Conservation (phyloP, 2,888 invertebrate genomes). For the Priocnemis perturbator region DNA sequence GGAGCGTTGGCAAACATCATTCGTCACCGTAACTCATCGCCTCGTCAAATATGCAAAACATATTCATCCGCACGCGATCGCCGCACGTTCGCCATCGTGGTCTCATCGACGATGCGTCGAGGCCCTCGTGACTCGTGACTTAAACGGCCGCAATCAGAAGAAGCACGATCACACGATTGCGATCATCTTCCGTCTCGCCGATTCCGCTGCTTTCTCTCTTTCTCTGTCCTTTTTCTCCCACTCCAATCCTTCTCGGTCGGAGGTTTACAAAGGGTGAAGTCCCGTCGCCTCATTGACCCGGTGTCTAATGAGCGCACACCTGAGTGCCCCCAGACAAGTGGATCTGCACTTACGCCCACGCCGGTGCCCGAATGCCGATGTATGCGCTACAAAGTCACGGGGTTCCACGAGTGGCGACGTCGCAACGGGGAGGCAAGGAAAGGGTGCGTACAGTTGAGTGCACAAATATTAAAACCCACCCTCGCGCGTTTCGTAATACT, state of each 20-base stretch:
- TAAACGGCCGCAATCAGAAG: not conserved
- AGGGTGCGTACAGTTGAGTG: conserved; percentile 16
- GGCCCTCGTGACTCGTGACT: too few species aligned
- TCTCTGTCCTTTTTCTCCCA: conserved; percentile 8
- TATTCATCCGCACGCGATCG: too few species aligned
- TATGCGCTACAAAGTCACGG: conserved; percentile 37
- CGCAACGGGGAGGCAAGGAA: not conserved
- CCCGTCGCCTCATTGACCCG: conserved; percentile 65
- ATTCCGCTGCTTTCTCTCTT: conserved; percentile 11
- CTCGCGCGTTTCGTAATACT: too few species aligned
- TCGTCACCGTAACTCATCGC: too few species aligned
- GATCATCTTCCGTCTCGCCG: conserved; percentile 44
- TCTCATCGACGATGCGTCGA: too few species aligned
- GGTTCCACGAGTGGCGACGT: conserved; percentile 16
- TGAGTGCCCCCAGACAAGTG: conserved; percentile 61
- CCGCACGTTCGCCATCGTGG: too few species aligned
- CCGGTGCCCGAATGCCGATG: conserved; percentile 32
- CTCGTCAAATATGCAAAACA: too few species aligned
- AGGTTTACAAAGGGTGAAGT: conserved; percentile 34
- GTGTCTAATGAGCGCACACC: conserved; percentile 67
- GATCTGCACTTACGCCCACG: conserved; percentile 57
- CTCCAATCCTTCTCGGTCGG: conserved; percentile 33
- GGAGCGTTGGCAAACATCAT: too few species aligned
- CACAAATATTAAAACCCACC: conserved; percentile 8
- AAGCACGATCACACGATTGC: conserved; percentile 10